These are phyloP conservation scores for Lasioglossum vierecki DNA, from an alignment of 2,888 invertebrate genomes.

Conservation along the genomic window DNA sequence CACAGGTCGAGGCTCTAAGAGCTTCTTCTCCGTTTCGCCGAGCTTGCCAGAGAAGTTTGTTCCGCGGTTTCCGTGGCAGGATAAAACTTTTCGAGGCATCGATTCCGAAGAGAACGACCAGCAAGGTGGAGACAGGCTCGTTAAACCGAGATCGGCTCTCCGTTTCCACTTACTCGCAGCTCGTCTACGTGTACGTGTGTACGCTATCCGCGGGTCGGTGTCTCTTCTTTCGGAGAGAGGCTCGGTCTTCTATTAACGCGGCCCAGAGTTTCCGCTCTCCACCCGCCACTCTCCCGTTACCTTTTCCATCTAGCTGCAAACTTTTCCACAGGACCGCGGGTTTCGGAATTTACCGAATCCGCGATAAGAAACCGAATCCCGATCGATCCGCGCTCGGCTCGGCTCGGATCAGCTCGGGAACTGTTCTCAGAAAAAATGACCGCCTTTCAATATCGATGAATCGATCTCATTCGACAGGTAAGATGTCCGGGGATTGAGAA, in stretches of 20 bases:
- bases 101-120: conserved; percentile 49
- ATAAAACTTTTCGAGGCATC: conserved; percentile 66
- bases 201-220: neutral
- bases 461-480: neutral
- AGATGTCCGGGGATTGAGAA: neutral
- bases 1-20: conserved; percentile 4
- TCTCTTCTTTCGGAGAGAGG: neutral
- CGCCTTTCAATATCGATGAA: neutral
- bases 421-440: neutral
- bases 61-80: conserved; percentile 49
- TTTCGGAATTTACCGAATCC: neutral
- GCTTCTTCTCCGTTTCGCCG: conserved; percentile 26
- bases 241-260: conserved; percentile 57
- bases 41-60: conserved; percentile 46
- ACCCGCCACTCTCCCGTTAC: neutral
- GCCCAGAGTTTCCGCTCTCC: conserved; percentile 30
- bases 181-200: neutral
- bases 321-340: neutral
- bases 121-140: conserved; percentile 58
- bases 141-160: conserved; percentile 50
- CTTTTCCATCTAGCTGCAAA: neutral
- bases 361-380: neutral
- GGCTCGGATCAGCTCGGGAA: neutral
- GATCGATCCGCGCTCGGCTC: neutral
- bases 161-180: conserved; percentile 23